phyloP scores from a whole-genome alignment of 2,888 invertebrate species.

The Platycheirus albimanus region DNA sequence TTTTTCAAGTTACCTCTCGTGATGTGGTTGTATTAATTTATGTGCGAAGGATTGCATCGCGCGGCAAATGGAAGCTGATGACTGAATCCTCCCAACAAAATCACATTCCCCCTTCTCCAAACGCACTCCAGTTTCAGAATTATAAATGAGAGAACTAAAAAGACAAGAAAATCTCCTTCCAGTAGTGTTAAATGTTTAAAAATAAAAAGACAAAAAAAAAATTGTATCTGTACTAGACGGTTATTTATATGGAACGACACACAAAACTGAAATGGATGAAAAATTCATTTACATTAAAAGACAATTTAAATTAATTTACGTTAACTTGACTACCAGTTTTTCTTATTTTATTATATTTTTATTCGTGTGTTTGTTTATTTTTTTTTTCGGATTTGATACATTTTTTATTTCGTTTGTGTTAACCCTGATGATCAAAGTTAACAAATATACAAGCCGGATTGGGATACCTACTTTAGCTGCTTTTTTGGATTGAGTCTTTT shows the following conservation, averaged over 20 bases:
- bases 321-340: constrained; percentile 79
- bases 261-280: constrained; percentile 76
- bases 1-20: constrained; percentile 23
- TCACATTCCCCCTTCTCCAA: constrained; percentile 24
- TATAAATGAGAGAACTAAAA: constrained; percentile 48
- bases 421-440: constrained; percentile 18
- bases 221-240: constrained; percentile 17
- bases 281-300: constrained; percentile 82
- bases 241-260: constrained; percentile 43
- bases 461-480: constrained; percentile 42
- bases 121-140: constrained; percentile 37
- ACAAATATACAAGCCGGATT: constrained; percentile 39
- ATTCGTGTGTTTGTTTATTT: constrained; percentile 66
- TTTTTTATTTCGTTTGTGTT: constrained; percentile 50
- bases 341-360: constrained; percentile 54
- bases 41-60: constrained; percentile 69
- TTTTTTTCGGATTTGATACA: constrained; percentile 6
- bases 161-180: constrained; percentile 67
- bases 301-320: constrained; percentile 83
- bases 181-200: constrained; percentile 67
- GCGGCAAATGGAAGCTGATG: constrained; percentile 59
- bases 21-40: constrained; percentile 64
- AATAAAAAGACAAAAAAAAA: constrained; percentile 50
- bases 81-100: constrained; percentile 46
- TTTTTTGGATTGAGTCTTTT: neutral